Evolutionary conservation across 2,888 invertebrate species (phyloP), one percentile per base, ranked within the genome.

Genomic region (Caenorhabditis macrosperma): DNA sequence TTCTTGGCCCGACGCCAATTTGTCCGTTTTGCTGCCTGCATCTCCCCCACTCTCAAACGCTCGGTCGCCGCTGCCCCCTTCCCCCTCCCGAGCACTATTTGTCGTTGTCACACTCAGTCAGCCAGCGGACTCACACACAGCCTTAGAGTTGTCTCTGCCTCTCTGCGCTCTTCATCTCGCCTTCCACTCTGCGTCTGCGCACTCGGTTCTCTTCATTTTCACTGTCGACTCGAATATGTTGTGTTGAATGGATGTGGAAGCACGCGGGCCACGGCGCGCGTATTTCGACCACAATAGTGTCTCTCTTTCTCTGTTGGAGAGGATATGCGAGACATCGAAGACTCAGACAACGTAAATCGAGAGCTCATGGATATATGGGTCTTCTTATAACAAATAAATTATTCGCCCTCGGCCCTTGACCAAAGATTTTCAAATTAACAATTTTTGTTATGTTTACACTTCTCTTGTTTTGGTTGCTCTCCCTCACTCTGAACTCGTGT

Each of bases 81-180:
- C n/a, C n/a, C n/a, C n/a, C n/a, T n/a, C n/a, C 50, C 54, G 72
- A 72, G 72, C 74, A 64, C 74, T 64, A 64, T 72, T 72, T 72
- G 63, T 72, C 72, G 71, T 61, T 41, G 71, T 63, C 69, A 69
- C 50, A 60, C 69, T 60, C 59, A 24, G 54, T 41, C 55, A 22
- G 55, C 52, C 64, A 20, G 22, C 55, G 17, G 44, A 22, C 24
- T 50, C 44, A 17, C 44, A n/a, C n/a, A n/a, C 44, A 17, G 44
- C 63, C 24, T 12, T 20, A 15, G 12, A 15, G 17, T 46, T 15
- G 10, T 24, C 54, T 33, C 15, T 50, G 26, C 15, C 50, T 24
- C 15, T 52, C 52, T 26, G n/a, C 41, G 15, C 26, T 46, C 35
- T 9, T 6, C 30, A n/a, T 28, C 59, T 46, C 24, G 20, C 35